Conservation (phyloP, 1,140 invertebrate species). For the Penaeus japonicus region DNA sequence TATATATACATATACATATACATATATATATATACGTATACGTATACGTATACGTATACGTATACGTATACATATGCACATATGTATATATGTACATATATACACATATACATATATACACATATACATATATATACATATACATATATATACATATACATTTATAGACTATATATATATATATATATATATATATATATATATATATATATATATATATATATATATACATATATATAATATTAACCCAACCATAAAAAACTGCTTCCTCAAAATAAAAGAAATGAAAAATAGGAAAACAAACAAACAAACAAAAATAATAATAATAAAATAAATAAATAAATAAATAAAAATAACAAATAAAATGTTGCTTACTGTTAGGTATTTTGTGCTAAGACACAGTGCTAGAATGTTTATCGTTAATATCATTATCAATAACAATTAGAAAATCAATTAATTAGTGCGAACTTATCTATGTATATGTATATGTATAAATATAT, state of each 20-base stretch:
- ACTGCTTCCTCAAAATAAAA: neutral
- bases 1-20: neutral
- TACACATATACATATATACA: neutral
- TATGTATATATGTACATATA: slow-evolving; percentile 1
- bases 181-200: neutral
- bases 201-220: neutral
- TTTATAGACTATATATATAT: neutral
- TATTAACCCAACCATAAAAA: neutral
- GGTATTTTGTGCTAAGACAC: no score
- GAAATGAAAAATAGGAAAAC: no score
- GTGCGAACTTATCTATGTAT: no score
- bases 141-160: slow-evolving; percentile 14
- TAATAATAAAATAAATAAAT: no score
- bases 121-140: neutral
- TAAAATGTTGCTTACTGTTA: no score
- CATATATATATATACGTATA: slow-evolving; percentile 32
- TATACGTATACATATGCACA: slow-evolving; percentile 18
- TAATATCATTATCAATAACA: no score
- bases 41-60: neutral
- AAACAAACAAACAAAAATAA: no score
- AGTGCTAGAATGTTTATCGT: no score
- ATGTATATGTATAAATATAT: no score
- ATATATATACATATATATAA: neutral
- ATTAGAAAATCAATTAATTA: no score
- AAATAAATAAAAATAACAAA: no score